These are phyloP conservation scores for Anolis carolinensis DNA, from an alignment of 2,113 vertebrate genomes.

Conservation along the genomic window DNA sequence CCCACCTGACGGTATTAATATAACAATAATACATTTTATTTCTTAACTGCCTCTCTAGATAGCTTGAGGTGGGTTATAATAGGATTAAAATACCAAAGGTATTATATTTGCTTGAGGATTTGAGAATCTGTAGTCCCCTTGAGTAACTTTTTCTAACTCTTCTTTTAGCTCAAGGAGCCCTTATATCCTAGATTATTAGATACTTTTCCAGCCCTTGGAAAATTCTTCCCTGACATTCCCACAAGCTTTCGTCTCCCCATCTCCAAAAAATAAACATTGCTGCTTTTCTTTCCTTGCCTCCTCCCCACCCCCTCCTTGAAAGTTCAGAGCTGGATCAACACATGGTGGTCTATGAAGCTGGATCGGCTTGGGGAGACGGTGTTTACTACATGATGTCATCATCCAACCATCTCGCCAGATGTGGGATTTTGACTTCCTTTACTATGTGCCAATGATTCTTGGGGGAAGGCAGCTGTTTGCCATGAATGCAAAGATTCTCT, in stretches of 20 bases:
- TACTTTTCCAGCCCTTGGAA: neutral
- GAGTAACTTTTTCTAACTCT: neutral
- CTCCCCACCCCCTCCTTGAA: neutral
- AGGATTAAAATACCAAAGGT: no score
- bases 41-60: no score
- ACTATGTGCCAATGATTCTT: slow-evolving; percentile 49
- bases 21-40: no score
- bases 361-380: slow-evolving; percentile 46
- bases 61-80: no score
- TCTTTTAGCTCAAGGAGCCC: neutral
- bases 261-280: neutral
- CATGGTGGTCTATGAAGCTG: slow-evolving; percentile 30
- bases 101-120: no score
- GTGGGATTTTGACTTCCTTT: slow-evolving; percentile 61
- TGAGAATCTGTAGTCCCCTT: no score
- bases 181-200: neutral
- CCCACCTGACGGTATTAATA: no score
- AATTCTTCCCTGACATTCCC: neutral
- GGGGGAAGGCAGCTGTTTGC: slow-evolving; percentile 63
- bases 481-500: slow-evolving; percentile 43
- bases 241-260: neutral
- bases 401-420: slow-evolving; percentile 53
- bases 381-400: slow-evolving; percentile 63
- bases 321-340: slow-evolving; percentile 39
- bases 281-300: neutral